phyloP scores from a whole-genome alignment of 2,113 vertebrate genomes.

The Neogobius melanostomus region DNA sequence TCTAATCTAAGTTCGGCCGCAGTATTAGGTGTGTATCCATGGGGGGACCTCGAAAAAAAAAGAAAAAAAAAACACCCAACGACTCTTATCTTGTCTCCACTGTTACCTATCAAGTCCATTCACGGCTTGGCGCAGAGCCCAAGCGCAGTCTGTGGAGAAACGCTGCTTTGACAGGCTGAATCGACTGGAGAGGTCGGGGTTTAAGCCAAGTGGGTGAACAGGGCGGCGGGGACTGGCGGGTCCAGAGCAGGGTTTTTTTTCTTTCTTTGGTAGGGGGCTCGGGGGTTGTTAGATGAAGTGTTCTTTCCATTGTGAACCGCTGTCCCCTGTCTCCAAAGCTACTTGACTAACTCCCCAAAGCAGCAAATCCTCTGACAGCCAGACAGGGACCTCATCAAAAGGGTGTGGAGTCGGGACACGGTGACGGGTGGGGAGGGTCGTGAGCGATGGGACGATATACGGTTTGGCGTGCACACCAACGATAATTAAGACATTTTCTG shows the following conservation, averaged over 20 bases:
- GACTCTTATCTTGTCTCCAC: constrained; percentile 37
- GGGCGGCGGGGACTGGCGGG: neutral
- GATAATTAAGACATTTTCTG: too few species aligned
- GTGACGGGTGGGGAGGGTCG: constrained; percentile 20
- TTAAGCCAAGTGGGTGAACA: constrained; percentile 54
- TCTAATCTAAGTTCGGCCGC: too few species aligned
- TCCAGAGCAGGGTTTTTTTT: neutral
- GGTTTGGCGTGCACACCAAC: neutral
- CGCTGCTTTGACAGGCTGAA: constrained; percentile 65
- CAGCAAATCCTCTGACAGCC: constrained; percentile 75
- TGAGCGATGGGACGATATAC: constrained; percentile 15
- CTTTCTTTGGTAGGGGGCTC: neutral
- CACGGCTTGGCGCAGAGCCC: constrained; percentile 59
- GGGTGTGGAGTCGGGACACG: constrained; percentile 53
- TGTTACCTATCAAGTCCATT: constrained; percentile 62
- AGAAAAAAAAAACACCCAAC: constrained; percentile 32
- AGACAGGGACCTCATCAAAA: constrained; percentile 70
- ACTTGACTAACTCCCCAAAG: constrained; percentile 70
- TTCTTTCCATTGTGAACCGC: constrained; percentile 70
- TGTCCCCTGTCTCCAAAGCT: constrained; percentile 74
- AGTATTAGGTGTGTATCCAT: constrained; percentile 14
- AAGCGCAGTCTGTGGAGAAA: constrained; percentile 50
- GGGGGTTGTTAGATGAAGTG: constrained; percentile 51
- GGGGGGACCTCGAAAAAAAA: constrained; percentile 29
- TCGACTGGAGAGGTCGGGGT: constrained; percentile 47